Evolutionary conservation across 2,888 invertebrate species (phyloP), one percentile per base, ranked within the genome.

Genomic region (Lasioglossum oenotherae): DNA sequence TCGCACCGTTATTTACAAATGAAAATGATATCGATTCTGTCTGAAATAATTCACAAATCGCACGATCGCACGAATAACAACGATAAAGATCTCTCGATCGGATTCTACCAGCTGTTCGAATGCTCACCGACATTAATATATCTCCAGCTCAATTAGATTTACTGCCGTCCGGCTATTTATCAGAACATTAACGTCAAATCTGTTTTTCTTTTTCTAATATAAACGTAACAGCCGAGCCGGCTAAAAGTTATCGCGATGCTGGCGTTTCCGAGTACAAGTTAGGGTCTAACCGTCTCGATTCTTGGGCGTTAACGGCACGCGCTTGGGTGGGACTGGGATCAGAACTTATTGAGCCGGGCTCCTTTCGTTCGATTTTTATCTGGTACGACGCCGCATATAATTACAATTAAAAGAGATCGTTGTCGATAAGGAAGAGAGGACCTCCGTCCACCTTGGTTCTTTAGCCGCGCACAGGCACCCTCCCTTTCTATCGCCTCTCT

Each of bases 361-460:
- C 78, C 76, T 85, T 44, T 77, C 79, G 81, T 82, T 86, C 86
- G 85, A 91, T 91, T 80, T 87, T 91, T 91, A 91, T 91, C 91
- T 76, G 88, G 87, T 89, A 88, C 92, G 88, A 92, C 92, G 93
- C 92, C 92, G 94, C 94, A 94, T 94, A 94, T 94, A 94, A 94
- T 94, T 94, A 94, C 94, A 94, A 94, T 94, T 94, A 94, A 94
- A 94, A 94, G 93, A 93, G 94, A 94, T 94, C 93, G 91, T 90
- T 91, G 69, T 88, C 90, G 94, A 94, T 94, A 94, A 92, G 87
- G 88, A 82, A 86, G 83, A 75, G 86, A 77, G 87, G 88, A 84
- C 84, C 82, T 75, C 74, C 87, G 85, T 78, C 78, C 85, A 79
- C 38, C 85, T 80, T 85, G 73, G 71, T 72, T 78, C 76, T 73